These are phyloP conservation scores for Manis crassicaudata DNA, from an alignment of 2,797 vertebrate species.

Conservation along the genomic window DNA sequence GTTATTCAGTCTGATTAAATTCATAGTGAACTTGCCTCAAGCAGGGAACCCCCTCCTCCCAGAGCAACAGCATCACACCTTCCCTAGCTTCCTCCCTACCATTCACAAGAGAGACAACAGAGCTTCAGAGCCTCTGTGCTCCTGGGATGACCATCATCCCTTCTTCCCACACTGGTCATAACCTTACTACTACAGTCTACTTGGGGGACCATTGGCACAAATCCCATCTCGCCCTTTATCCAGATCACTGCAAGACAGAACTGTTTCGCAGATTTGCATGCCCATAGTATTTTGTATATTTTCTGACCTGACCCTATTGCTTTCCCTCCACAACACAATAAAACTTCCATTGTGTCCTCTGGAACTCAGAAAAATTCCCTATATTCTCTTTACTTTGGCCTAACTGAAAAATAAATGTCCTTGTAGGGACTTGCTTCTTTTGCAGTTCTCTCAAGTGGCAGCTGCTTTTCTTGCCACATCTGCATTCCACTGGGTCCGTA, in stretches of 20 bases:
- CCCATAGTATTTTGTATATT: neutral
- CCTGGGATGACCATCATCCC: neutral
- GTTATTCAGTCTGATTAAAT: too few species aligned
- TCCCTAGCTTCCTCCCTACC: neutral
- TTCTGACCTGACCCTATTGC: neutral
- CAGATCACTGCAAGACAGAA: neutral
- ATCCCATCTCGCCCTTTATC: neutral
- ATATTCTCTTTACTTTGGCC: neutral
- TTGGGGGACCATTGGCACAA: neutral
- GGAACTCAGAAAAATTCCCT: neutral
- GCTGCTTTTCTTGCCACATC: neutral
- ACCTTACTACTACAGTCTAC: neutral
- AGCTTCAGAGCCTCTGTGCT: neutral
- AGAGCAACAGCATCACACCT: neutral
- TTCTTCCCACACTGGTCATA: neutral
- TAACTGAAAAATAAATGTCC: neutral
- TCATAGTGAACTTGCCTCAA: too few species aligned
- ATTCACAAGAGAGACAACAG: neutral
- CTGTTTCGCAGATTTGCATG: neutral
- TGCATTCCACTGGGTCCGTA: neutral
- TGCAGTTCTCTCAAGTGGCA: neutral
- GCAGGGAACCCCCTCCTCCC: too few species aligned
- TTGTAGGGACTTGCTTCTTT: neutral
- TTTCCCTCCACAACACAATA: neutral
- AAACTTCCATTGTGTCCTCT: neutral